These are phyloP conservation scores for Marasmarcha lunaedactyla DNA, from an alignment of 2,888 invertebrate genomes.

Conservation along the genomic window DNA sequence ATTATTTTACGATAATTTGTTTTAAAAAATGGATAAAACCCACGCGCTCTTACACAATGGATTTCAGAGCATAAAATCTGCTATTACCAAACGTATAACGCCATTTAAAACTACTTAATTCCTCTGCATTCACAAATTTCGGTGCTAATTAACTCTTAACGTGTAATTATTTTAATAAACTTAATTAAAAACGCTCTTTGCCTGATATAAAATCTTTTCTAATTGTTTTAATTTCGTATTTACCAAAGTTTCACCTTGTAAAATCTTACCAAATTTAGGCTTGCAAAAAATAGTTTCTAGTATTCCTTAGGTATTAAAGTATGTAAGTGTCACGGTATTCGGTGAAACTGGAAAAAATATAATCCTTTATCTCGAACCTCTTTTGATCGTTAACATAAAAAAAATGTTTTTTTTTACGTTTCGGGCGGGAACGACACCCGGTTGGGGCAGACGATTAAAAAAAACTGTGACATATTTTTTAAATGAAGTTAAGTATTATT, in stretches of 20 bases:
- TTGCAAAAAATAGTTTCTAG: too few relatives aligned
- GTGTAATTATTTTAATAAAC: neutral
- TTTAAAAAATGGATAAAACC: too few relatives aligned
- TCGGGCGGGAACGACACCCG: neutral
- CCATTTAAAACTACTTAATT: too few relatives aligned
- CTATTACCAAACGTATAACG: too few relatives aligned
- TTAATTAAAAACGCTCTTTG: neutral
- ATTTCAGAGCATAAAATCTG: too few relatives aligned
- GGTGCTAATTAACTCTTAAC: neutral
- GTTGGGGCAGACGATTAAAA: too few relatives aligned
- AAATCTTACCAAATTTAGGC: too few relatives aligned
- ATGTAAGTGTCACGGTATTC: conserved; percentile 6
- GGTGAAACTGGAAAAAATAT: conserved; percentile 20
- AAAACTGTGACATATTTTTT: conserved; percentile 34
- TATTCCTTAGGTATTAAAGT: too few relatives aligned
- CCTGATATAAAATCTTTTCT: neutral
- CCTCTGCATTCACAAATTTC: neutral
- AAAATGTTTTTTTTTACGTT: conserved; percentile 19
- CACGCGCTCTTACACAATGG: too few relatives aligned
- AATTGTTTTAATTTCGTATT: too few relatives aligned
- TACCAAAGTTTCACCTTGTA: too few relatives aligned
- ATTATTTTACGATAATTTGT: too few relatives aligned
- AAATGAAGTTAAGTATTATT: conserved; percentile 70
- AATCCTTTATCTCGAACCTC: conserved; percentile 6
- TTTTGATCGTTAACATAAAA: conserved; percentile 43